phyloP scores from a whole-genome alignment of 2,113 vertebrate genomes.

The Strigops habroptila region DNA sequence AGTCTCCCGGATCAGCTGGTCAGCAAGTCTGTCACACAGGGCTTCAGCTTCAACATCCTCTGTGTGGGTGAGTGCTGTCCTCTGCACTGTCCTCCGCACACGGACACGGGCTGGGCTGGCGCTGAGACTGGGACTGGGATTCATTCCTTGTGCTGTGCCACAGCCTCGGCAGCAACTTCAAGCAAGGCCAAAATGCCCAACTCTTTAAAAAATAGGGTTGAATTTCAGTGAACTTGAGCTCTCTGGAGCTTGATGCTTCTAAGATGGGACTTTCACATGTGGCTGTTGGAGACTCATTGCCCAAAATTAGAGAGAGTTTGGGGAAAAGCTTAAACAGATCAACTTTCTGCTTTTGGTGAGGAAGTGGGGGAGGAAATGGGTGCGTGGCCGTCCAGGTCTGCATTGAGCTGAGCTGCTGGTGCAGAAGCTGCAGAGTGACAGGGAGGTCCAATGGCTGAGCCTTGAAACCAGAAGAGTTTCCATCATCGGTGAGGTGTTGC shows the following conservation, averaged over 20 bases:
- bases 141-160: neutral
- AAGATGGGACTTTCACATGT: neutral
- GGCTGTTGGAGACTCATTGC: neutral
- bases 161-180: neutral
- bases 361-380: fast-evolving
- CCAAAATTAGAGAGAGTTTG: neutral
- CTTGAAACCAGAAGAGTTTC: neutral
- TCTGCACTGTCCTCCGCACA: neutral
- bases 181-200: neutral
- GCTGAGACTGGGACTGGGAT: neutral
- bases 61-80: conserved; percentile 88
- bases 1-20: conserved; percentile 97
- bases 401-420: neutral
- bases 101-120: fast-evolving
- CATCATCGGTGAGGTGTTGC: neutral
- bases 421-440: neutral
- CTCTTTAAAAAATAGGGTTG: neutral
- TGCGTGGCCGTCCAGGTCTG: neutral
- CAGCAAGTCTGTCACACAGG: conserved; percentile 97
- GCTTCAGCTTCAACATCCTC: conserved; percentile 99
- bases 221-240: neutral
- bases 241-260: neutral
- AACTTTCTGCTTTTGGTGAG: neutral
- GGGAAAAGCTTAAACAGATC: neutral
- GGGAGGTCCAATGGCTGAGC: neutral